These are phyloP conservation scores for Aporophyla nigra DNA, from an alignment of 2,888 invertebrate genomes.

Conservation along the genomic window DNA sequence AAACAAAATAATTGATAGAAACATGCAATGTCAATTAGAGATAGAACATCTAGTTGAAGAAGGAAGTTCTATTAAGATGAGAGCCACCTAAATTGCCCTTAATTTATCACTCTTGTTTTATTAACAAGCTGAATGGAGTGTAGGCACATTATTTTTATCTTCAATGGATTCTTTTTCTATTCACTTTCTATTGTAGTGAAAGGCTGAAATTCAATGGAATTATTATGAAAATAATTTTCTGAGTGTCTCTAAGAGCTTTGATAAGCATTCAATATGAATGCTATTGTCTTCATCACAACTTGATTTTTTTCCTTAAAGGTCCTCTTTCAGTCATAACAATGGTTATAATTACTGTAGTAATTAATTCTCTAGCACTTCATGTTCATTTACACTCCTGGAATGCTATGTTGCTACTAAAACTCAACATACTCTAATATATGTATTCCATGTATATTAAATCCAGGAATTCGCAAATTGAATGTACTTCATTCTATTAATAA, in stretches of 20 bases:
- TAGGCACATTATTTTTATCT: constrained; percentile 26
- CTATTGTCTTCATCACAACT: neutral
- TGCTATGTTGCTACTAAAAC: neutral
- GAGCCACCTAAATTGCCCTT: constrained; percentile 85
- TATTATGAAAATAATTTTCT: constrained; percentile 25
- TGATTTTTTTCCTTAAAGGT: neutral
- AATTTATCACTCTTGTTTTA: constrained; percentile 84
- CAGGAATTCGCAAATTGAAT: neutral
- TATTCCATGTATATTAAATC: neutral
- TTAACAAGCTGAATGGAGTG: constrained; percentile 66
- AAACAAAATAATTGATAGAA: constrained; percentile 67
- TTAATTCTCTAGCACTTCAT: neutral
- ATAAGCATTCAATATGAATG: neutral
- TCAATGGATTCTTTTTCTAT: constrained; percentile 26
- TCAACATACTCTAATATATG: neutral
- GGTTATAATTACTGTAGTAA: neutral
- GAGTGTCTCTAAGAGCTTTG: neutral
- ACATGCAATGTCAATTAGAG: constrained; percentile 71
- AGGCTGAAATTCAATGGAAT: neutral
- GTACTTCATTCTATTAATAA: constrained; percentile 10
- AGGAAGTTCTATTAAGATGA: constrained; percentile 88
- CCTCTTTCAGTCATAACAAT: neutral
- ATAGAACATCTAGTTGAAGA: constrained; percentile 76
- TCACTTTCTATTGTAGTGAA: constrained; percentile 12
- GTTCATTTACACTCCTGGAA: neutral